Evolutionary conservation across 1,140 invertebrate genomes (phyloP), one percentile per base, ranked within the genome.

Genomic region (Drosophila seguyi): DNA sequence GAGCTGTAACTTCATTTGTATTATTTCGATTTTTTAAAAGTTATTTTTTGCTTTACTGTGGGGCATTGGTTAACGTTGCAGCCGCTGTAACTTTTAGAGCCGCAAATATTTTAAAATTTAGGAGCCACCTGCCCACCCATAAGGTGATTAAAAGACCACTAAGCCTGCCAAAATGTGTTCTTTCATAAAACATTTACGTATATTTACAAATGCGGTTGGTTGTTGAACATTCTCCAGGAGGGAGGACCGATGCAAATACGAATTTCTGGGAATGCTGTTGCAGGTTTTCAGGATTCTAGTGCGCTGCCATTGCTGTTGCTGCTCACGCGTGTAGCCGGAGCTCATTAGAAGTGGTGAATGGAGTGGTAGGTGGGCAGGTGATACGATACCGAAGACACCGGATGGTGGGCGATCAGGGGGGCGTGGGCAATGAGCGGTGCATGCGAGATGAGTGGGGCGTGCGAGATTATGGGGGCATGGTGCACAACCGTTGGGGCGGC

Each of bases 361-460:
- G 91, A 91, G 25, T 92, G 90, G 58, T 90, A 90, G 60, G 55
- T 72, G 41, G 91, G 91, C 57, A 88, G 69, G 53, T 92, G 91
- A 62, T 92, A 86, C 10, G 90, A 91, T 13, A 90, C 8, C 41
- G 83, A 74, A 5, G 78, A 62, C 20, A 88, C 52, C 13, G 86
- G 74, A 14, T 84, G 87, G 36, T 76, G 73, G 34, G 80, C 53
- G 41, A 76, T 69, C 27, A 90, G 53, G 11, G 85, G 85, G 7
- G 86, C 83, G 55, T 91, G 88, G 29, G 78, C 47, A 47, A 79
- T 72, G 56, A 87, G 65, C 18, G 81, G 81, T 27, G 82, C 84
- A 65, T 90, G 85, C 25, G 85, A 52, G 52, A 90, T 84, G 66
- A 88, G 71, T 31, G 88, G 88, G 55, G 86, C 86, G 62, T 90